Conservation (phyloP, 1,140 invertebrate species). For the Drosophila bifasciata region DNA sequence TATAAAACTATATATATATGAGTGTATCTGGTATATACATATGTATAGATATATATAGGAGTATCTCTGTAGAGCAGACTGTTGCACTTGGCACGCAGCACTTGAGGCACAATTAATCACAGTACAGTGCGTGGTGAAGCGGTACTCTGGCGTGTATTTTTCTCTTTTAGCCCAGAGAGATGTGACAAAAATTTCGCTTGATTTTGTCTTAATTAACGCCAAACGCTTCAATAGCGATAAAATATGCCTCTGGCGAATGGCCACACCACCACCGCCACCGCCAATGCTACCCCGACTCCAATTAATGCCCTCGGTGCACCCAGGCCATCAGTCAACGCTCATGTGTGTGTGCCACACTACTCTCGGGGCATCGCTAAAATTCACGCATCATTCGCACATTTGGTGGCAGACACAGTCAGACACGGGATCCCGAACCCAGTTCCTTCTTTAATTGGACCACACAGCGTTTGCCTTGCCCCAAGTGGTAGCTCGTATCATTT, state of each 20-base stretch:
- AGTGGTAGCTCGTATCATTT: conserved; percentile 11
- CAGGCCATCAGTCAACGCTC: conserved; percentile 77
- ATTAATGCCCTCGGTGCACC: conserved; percentile 64
- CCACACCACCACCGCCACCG: no score
- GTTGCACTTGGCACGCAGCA: conserved; percentile 62
- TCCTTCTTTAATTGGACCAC: conserved; percentile 83
- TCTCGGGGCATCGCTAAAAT: conserved; percentile 62
- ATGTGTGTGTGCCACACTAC: conserved; percentile 35
- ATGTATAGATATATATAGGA: background rate
- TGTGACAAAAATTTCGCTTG: conserved; percentile 83
- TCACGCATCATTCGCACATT: conserved; percentile 84
- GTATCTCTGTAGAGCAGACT: conserved; percentile 4
- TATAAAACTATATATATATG: conserved; percentile 1
- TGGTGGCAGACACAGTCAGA: conserved; percentile 62
- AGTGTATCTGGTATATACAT: conserved; percentile 28
- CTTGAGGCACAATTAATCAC: conserved; percentile 78
- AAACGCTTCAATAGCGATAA: conserved; percentile 84
- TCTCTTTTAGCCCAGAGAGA: conserved; percentile 32
- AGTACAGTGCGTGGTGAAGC: conserved; percentile 32
- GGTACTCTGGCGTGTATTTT: conserved; percentile 7
- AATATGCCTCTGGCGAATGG: conserved; percentile 72
- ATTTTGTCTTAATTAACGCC: conserved; percentile 84
- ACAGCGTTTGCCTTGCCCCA: conserved; percentile 48
- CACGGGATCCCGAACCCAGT: conserved; percentile 34
- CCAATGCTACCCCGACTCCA: conserved; percentile 58